Conservation (phyloP, 2,888 invertebrate species). For the Oeneis ivallda region DNA sequence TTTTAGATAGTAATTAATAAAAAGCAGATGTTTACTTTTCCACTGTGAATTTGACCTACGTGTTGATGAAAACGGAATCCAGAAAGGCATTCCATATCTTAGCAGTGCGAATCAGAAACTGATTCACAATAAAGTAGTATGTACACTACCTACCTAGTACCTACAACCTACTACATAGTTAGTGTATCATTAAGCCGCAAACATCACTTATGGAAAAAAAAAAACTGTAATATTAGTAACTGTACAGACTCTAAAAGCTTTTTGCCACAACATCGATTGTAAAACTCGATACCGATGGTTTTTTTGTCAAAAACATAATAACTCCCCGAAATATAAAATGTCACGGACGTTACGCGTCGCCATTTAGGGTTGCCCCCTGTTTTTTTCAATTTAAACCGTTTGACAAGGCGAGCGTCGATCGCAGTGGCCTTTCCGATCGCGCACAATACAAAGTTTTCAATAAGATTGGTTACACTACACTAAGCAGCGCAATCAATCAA, state of each 20-base stretch:
- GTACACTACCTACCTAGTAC: too few species aligned
- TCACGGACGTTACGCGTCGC: constrained; percentile 60
- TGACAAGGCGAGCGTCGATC: constrained; percentile 75
- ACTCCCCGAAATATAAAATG: constrained; percentile 73
- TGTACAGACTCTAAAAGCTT: constrained; percentile 8
- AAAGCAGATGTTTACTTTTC: too few species aligned
- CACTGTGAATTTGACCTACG: too few species aligned
- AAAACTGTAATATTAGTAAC: neutral
- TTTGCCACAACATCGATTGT: constrained; percentile 18
- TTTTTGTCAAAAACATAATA: constrained; percentile 38
- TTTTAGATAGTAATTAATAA: too few species aligned
- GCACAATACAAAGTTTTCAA: constrained; percentile 77
- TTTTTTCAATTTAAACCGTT: constrained; percentile 80
- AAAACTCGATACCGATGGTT: constrained; percentile 20
- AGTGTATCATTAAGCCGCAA: too few species aligned
- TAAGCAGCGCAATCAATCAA: constrained; percentile 82
- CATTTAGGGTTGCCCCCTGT: constrained; percentile 75
- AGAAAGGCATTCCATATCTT: too few species aligned
- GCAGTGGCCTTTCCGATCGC: constrained; percentile 73
- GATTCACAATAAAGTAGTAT: neutral
- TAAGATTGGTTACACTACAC: constrained; percentile 82
- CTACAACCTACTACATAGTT: too few species aligned
- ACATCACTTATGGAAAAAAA: constrained; percentile 3
- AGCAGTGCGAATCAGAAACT: neutral
- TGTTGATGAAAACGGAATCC: too few species aligned